Conservation (phyloP, 2,113 vertebrate species). For the Pseudorectes ferrugineus region DNA sequence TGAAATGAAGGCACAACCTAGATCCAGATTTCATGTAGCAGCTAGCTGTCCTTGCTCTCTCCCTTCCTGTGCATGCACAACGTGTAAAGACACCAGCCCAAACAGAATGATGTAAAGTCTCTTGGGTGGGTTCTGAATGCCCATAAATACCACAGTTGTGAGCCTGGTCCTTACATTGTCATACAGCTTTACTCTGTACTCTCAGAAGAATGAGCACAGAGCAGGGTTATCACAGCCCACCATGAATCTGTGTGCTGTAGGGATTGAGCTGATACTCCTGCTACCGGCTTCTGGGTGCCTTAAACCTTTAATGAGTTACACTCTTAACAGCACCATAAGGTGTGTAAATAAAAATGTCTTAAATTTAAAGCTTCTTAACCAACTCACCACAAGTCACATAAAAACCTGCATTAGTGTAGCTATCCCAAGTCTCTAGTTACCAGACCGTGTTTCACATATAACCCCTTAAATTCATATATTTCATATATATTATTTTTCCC, state of each 20-base stretch:
- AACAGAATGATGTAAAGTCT: background rate
- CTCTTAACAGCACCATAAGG: background rate
- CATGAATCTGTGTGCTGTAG: background rate
- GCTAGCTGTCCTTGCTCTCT: background rate
- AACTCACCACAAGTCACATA: background rate
- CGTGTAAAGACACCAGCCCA: background rate
- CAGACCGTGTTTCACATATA: background rate
- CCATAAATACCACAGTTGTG: background rate
- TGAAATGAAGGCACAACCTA: background rate
- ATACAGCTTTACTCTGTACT: background rate
- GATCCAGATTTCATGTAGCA: background rate
- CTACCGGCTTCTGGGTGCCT: background rate
- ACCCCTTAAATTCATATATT: background rate
- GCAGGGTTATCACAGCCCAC: background rate
- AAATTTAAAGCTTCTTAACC: background rate
- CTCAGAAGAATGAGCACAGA: background rate
- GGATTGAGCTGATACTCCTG: background rate
- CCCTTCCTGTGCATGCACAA: background rate
- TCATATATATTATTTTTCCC: background rate
- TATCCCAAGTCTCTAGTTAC: background rate
- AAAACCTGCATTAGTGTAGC: background rate
- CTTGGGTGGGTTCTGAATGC: background rate
- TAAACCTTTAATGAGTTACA: background rate
- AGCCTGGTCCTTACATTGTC: background rate
- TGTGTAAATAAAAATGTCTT: background rate